Evolutionary conservation across 2,888 invertebrate species (phyloP).

Genomic region (Lochmaea capreae): DNA sequence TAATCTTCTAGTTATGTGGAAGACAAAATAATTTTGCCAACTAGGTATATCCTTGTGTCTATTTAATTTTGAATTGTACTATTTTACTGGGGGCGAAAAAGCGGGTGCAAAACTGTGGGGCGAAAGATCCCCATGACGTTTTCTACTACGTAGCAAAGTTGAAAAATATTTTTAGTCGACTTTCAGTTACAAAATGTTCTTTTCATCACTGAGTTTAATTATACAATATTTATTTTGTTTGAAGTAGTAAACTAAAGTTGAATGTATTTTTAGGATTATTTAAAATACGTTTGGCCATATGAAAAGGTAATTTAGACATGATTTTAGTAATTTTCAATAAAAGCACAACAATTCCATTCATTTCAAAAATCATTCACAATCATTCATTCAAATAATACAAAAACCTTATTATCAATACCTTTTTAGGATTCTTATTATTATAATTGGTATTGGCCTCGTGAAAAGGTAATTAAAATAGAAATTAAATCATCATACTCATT

Average conservation of each 20-base stretch:
- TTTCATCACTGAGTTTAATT: too few relatives aligned
- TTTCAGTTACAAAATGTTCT: too few relatives aligned
- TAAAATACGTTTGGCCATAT: conserved; percentile 13
- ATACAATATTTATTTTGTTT: neutral
- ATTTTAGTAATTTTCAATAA: neutral
- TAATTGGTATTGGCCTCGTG: neutral
- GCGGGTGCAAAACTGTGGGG: too few relatives aligned
- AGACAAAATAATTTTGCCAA: too few relatives aligned
- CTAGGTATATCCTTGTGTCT: too few relatives aligned
- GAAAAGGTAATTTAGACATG: conserved; percentile 7
- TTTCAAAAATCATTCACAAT: neutral
- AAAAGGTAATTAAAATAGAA: neutral
- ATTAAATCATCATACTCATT: neutral
- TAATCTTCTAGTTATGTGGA: too few relatives aligned
- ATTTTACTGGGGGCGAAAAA: too few relatives aligned
- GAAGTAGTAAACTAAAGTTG: neutral
- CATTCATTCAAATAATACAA: neutral
- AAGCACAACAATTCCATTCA: neutral
- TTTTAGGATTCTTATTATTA: neutral
- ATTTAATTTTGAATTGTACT: too few relatives aligned
- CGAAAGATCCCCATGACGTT: too few relatives aligned
- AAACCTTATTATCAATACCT: neutral
- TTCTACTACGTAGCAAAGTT: too few relatives aligned
- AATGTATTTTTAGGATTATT: conserved; percentile 15
- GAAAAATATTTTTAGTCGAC: too few relatives aligned